Evolutionary conservation across 2,888 invertebrate genomes (phyloP).

Genomic region (Portevinia maculata): DNA sequence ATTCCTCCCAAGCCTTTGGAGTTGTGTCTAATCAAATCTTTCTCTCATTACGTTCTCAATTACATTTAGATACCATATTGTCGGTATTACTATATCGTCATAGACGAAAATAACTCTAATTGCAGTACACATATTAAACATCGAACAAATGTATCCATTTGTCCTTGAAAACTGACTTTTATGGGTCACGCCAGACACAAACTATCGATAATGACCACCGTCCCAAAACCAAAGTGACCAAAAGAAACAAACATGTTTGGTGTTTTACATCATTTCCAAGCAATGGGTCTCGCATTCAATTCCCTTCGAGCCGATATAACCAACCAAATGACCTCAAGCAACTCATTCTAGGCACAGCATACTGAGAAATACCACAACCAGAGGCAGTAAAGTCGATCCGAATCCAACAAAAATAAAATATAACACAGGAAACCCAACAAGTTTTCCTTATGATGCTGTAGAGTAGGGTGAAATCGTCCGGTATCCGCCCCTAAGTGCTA

Average conservation of each 20-base stretch:
- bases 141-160: neutral
- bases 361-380: constrained; percentile 20
- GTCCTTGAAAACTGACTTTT: constrained; percentile 16
- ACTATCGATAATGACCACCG: neutral
- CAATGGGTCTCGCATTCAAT: constrained; percentile 4
- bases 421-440: constrained; percentile 54
- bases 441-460: constrained; percentile 26
- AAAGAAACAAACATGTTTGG: neutral
- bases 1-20: no score
- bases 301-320: constrained; percentile 8
- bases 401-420: constrained; percentile 7
- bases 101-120: no score
- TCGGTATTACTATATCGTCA: no score
- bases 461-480: constrained; percentile 41
- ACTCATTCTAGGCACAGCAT: constrained; percentile 19
- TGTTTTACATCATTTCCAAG: constrained; percentile 7
- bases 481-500: constrained; percentile 79
- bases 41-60: no score
- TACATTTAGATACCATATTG: no score
- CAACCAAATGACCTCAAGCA: constrained; percentile 39
- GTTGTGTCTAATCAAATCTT: no score
- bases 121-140: no score
- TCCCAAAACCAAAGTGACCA: neutral
- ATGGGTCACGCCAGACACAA: constrained; percentile 13
- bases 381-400: constrained; percentile 5